Percentiles rank a stretch among this genome's conserved stretches.
These are phyloP conservation scores for Eucriotettix oculatus DNA, from an alignment of 2,888 invertebrate species.

Conservation along the genomic window DNA sequence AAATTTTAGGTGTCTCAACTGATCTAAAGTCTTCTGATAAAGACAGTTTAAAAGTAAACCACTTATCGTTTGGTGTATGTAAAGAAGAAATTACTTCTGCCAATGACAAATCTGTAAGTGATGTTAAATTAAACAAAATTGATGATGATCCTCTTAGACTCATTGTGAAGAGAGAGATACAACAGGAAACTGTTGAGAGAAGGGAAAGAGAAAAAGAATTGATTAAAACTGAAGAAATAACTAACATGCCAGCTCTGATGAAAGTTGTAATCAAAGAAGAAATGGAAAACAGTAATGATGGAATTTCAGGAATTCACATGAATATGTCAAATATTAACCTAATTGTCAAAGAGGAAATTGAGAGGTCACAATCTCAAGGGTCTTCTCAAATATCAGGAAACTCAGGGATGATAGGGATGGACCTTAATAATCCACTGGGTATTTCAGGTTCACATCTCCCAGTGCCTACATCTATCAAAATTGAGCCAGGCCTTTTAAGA, in stretches of 20 bases:
- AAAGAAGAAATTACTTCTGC: background rate
- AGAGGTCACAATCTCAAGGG: background rate
- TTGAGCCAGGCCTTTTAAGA: constrained; percentile 14
- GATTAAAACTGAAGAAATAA: background rate
- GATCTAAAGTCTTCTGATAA: background rate
- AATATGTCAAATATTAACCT: background rate
- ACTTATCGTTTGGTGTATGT: too few relatives aligned
- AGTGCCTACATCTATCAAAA: constrained; percentile 3
- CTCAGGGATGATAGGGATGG: background rate
- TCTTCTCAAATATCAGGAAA: background rate
- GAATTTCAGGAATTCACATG: constrained; percentile 2
- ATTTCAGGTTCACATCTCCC: background rate
- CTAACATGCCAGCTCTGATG: background rate
- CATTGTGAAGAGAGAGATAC: background rate
- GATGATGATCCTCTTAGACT: constrained; percentile 3
- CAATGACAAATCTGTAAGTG: background rate
- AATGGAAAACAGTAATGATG: constrained; percentile 9
- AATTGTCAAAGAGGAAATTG: constrained; percentile 2
- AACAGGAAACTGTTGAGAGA: background rate
- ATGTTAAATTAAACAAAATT: constrained; percentile 9
- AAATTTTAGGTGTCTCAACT: background rate
- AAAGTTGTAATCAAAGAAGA: constrained; percentile 11
- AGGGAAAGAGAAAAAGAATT: background rate
- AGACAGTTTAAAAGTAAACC: background rate
- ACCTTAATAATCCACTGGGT: background rate